Conservation (phyloP, 2,113 vertebrate genomes). For the Crocuta crocuta region DNA sequence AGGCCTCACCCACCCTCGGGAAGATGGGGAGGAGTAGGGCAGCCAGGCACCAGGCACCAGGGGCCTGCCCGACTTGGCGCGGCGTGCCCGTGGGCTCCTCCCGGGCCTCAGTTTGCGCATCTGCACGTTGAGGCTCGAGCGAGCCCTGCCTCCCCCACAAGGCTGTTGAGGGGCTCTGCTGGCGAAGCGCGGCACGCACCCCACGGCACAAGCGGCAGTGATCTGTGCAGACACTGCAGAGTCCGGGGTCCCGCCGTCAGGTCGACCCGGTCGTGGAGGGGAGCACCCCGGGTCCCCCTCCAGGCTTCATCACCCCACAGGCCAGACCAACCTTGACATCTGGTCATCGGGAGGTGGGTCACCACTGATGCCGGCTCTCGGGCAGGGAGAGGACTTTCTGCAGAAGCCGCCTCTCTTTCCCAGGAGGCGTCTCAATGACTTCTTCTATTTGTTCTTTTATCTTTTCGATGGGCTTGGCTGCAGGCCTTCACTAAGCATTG, state of each 20-base stretch:
- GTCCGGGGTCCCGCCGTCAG: fast-evolving
- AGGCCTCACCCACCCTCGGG: neutral
- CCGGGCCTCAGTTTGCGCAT: neutral
- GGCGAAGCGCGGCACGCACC: fast-evolving
- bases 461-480: neutral
- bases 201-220: fast-evolving
- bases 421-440: neutral
- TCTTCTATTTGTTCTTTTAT: neutral
- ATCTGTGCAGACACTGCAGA: fast-evolving
- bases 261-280: neutral
- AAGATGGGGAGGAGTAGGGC: neutral
- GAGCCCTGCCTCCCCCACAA: neutral
- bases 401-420: neutral
- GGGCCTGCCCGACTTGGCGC: too few relatives aligned
- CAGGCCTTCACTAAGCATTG: neutral
- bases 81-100: neutral
- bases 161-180: neutral
- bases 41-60: neutral
- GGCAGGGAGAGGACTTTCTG: neutral
- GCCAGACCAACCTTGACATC: neutral
- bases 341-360: neutral
- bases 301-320: too few relatives aligned
- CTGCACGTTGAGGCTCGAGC: fast-evolving
- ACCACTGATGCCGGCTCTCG: fast-evolving
- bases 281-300: neutral